Percentiles rank a stretch among this genome's conserved stretches.
Evolutionary conservation across 2,797 vertebrate genomes (phyloP).

Genomic region (Onychomys arenicola): DNA sequence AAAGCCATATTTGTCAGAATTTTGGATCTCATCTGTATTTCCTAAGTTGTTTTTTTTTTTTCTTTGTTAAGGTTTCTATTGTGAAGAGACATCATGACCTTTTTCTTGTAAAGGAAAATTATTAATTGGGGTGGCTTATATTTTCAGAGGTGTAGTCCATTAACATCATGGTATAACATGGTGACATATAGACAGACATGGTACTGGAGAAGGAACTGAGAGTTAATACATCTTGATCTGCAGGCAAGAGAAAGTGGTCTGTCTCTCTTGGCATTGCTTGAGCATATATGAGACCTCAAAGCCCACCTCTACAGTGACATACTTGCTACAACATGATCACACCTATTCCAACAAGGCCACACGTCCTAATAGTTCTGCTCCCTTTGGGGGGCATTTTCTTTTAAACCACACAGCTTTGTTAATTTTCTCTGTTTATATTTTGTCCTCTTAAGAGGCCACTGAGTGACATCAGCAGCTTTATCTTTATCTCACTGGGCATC

Average conservation of each 20-base stretch:
- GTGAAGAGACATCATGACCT: background rate
- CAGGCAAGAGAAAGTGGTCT: background rate
- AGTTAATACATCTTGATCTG: background rate
- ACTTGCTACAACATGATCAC: background rate
- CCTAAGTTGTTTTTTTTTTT: background rate
- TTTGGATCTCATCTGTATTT: background rate
- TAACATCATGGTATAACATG: background rate
- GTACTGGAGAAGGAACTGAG: background rate
- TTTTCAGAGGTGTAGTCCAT: background rate
- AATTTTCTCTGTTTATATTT: background rate
- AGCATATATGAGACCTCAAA: background rate
- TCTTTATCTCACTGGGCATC: background rate
- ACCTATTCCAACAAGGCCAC: background rate
- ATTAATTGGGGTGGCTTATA: background rate
- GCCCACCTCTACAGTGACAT: background rate
- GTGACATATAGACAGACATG: background rate
- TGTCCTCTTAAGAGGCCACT: background rate
- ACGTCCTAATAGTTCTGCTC: background rate
- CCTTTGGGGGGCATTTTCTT: background rate
- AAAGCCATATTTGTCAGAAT: background rate
- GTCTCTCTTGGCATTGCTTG: background rate
- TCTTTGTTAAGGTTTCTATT: background rate
- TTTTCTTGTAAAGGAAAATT: background rate
- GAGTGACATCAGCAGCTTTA: background rate
- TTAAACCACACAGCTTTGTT: background rate